A percentile compares a stretch with the other conserved stretches of the same genome.
phyloP scores from a whole-genome alignment of 2,888 invertebrate genomes.

The Stenoptilia bipunctidactyla region DNA sequence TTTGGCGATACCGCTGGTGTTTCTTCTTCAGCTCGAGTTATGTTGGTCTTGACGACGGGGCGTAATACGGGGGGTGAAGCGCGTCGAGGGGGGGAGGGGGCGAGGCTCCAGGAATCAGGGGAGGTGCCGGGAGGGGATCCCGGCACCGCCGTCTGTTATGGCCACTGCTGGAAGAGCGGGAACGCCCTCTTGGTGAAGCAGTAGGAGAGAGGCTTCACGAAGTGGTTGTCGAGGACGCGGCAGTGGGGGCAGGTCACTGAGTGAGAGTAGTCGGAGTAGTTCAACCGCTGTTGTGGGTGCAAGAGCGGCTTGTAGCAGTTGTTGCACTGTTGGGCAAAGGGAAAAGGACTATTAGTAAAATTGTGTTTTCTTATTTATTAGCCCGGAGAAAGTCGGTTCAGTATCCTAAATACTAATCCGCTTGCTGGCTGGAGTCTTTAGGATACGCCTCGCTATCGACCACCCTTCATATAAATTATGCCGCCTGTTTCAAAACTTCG shows the following conservation, averaged over 20 bases:
- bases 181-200: slow-evolving; percentile 84
- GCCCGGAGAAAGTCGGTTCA: no score
- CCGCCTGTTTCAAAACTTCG: no score
- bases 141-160: slow-evolving; percentile 88
- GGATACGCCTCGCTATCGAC: no score
- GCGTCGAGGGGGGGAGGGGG: slow-evolving; percentile 51
- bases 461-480: no score
- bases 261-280: slow-evolving; percentile 96
- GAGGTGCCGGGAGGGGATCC: slow-evolving; percentile 69
- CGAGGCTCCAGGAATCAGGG: slow-evolving; percentile 48
- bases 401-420: no score
- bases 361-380: no score
- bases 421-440: no score
- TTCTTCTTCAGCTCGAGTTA: slow-evolving; percentile 43
- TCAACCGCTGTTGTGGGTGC: slow-evolving; percentile 87
- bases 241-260: slow-evolving; percentile 93
- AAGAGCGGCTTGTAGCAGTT: slow-evolving; percentile 90
- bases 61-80: slow-evolving; percentile 55
- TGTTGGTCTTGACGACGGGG: slow-evolving; percentile 65
- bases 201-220: slow-evolving; percentile 90
- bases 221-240: slow-evolving; percentile 91
- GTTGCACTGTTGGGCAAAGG: slow-evolving; percentile 82
- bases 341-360: no score
- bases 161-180: slow-evolving; percentile 82
- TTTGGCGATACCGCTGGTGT: slow-evolving; percentile 17